Base-by-base conservation (phyloP, 1,140 invertebrate genomes). In the Steinernema khuongi region DNA sequence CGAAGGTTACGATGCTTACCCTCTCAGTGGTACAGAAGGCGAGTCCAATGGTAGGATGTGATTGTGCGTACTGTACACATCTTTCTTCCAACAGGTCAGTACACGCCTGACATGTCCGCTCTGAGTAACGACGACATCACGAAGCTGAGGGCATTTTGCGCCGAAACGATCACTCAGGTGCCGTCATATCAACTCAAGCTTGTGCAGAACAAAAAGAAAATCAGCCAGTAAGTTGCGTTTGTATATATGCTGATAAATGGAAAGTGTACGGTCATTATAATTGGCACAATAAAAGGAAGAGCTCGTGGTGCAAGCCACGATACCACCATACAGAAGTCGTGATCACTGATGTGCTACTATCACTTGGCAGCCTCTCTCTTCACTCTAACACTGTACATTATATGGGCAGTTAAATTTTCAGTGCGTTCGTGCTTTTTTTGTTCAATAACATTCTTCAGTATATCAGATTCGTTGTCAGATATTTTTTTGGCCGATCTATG, bases 191-290 rank as follows among this genome's bases (percentile, higher is more conserved):
- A 96, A 83, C 92, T 93, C 1, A 93, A 94, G 81, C 91, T 91
- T 0, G 91, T 92, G 78, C 94, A 92, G 79, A 91, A 91, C 67
- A 96, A 96, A 83, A 96, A 95, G 87, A 93, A 92, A 83, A 91
- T 94, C 80, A 93, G 91, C 82, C 44, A 72, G 75, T 66, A 32
- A 18, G 74, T 67, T 74, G 18, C 69, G 67, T 11, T 41, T 75
- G 31, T 44, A 70, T 74, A 28, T 71, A 69, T 75, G 32, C 30
- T n/a, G 43, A 77, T 78, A 29, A 1, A 43, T n/a, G n/a, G n/a
- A n/a, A n/a, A n/a, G n/a, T n/a, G n/a, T n/a, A n/a, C n/a, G n/a
- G n/a, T n/a, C n/a, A n/a, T n/a, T n/a, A n/a, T n/a, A n/a, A n/a
- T n/a, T n/a, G n/a, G n/a, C n/a, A n/a, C n/a, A n/a, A n/a, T n/a